Conservation (phyloP, 2,113 vertebrate genomes). For the Turnix velox region DNA sequence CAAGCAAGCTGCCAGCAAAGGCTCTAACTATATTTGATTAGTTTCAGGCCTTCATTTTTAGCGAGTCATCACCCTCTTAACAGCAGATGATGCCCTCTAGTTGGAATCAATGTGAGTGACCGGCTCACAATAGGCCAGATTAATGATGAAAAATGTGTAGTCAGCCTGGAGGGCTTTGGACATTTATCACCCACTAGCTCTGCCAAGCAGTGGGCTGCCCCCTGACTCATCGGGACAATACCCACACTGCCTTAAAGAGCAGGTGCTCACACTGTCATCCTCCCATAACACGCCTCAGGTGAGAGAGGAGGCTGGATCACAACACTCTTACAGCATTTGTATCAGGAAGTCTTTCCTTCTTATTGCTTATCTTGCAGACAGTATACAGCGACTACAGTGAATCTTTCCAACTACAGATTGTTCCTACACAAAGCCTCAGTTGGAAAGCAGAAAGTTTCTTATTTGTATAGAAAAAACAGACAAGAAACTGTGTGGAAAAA, state of each 20-base stretch:
- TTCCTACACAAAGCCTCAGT: neutral
- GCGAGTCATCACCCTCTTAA: constrained; percentile 79
- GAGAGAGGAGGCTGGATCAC: neutral
- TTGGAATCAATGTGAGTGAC: constrained; percentile 88
- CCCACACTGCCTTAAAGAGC: constrained; percentile 54
- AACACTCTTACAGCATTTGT: neutral
- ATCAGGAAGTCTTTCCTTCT: neutral
- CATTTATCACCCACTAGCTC: constrained; percentile 88
- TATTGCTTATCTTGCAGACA: fast-evolving
- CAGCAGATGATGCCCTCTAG: constrained; percentile 85
- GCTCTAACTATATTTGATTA: constrained; percentile 74
- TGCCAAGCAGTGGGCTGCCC: constrained; percentile 78
- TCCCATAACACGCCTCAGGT: neutral
- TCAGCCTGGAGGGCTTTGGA: constrained; percentile 81
- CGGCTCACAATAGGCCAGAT: constrained; percentile 88
- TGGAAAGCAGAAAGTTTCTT: neutral
- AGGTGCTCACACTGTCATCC: neutral
- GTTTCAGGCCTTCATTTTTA: constrained; percentile 79
- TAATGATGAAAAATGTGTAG: constrained; percentile 99
- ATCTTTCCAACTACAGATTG: neutral
- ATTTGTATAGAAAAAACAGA: neutral
- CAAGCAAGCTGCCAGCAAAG: constrained; percentile 54
- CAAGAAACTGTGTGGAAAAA: neutral
- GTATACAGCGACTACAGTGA: fast-evolving
- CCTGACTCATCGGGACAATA: constrained; percentile 70